Evolutionary conservation across 2,113 vertebrate genomes (phyloP).

Genomic region (Dendrocopos noguchii): DNA sequence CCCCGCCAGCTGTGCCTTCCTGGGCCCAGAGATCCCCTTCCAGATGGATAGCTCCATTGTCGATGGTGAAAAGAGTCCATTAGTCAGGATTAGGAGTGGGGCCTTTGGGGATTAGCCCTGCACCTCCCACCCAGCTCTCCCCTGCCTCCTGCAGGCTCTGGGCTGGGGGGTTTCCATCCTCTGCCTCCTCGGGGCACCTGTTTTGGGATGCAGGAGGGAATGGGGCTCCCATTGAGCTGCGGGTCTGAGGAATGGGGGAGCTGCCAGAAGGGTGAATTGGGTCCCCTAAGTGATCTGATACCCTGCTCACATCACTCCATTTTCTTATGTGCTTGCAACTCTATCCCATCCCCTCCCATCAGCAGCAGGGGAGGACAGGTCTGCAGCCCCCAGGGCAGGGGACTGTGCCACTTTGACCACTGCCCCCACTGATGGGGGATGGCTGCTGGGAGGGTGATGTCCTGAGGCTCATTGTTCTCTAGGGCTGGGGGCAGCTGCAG

Average conservation of each 20-base stretch:
- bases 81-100: slow-evolving; percentile 32
- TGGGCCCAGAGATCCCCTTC: slow-evolving; percentile 27
- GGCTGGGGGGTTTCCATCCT: neutral
- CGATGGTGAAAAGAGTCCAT: slow-evolving; percentile 41
- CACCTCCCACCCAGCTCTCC: neutral
- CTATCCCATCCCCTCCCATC: no score
- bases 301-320: accelerated
- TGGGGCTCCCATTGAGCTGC: accelerated
- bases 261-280: accelerated
- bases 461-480: neutral
- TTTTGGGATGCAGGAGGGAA: neutral
- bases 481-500: neutral
- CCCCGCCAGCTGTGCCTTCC: slow-evolving; percentile 32
- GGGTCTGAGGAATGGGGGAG: neutral
- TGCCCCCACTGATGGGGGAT: neutral
- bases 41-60: slow-evolving; percentile 57
- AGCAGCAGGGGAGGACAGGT: neutral
- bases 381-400: neutral
- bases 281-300: neutral
- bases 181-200: neutral
- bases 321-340: neutral
- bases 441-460: neutral
- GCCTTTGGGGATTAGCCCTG: slow-evolving; percentile 2
- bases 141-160: accelerated
- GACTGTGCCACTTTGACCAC: accelerated